Conservation (phyloP, 2,113 vertebrate genomes). For the Acanthochromis polyacanthus region DNA sequence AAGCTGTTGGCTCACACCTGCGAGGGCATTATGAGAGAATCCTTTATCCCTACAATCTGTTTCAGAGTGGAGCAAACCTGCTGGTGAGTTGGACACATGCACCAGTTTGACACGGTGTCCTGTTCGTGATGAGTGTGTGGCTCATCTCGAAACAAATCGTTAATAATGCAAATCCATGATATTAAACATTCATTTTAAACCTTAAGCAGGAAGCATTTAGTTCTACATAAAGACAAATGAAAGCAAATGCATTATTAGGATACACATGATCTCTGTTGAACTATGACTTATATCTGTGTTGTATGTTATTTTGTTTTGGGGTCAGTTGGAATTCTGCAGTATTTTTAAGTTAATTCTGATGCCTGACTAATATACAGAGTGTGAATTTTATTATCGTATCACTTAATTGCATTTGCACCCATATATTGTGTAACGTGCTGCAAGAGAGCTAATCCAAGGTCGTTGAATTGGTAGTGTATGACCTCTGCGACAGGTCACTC, state of each 20-base stretch:
- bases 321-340: not conserved
- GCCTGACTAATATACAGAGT: constrained; percentile 18
- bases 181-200: not conserved
- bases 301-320: constrained; percentile 1
- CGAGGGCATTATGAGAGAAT: constrained; percentile 95
- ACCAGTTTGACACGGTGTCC: not conserved
- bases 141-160: not conserved
- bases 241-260: constrained; percentile 9
- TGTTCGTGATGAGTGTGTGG: not conserved
- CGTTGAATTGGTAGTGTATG: constrained; percentile 63
- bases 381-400: constrained; percentile 12
- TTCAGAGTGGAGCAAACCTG: constrained; percentile 93
- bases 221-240: not conserved
- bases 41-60: constrained; percentile 96
- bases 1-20: constrained; percentile 96
- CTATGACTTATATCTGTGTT: not conserved
- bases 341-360: not conserved
- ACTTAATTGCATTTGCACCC: not conserved
- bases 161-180: constrained; percentile 5
- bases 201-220: not conserved
- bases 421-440: not conserved
- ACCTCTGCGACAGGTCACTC: constrained; percentile 60
- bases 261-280: not conserved
- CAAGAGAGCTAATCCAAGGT: constrained; percentile 47
- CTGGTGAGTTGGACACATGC: constrained; percentile 86